phyloP scores from a whole-genome alignment of 1,140 invertebrate genomes.

The Nilaparvata lugens region DNA sequence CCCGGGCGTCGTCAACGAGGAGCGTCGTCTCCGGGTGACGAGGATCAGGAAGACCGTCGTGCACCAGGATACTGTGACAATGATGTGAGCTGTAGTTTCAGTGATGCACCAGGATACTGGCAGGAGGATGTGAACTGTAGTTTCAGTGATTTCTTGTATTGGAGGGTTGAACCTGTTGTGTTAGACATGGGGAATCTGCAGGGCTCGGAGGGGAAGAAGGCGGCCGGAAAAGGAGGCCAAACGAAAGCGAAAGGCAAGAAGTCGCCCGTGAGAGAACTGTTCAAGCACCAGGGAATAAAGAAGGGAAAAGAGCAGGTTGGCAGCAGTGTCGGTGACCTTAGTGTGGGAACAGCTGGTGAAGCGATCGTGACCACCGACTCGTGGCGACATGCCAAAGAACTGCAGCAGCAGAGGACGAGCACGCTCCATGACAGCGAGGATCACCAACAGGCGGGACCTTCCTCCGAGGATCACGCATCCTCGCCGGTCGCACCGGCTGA shows the following conservation, averaged over 20 bases:
- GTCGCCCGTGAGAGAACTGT: conserved; percentile 11
- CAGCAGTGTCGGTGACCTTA: background rate
- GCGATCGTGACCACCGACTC: conserved; percentile 9
- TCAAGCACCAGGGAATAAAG: conserved; percentile 6
- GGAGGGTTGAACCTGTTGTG: no score
- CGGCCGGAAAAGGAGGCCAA: background rate
- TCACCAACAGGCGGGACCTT: background rate
- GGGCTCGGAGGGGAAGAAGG: background rate
- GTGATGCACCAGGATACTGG: no score
- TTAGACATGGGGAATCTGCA: conserved; percentile 12
- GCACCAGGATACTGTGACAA: no score
- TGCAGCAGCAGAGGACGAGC: background rate
- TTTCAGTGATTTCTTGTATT: no score
- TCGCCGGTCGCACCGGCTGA: background rate
- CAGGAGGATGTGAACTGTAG: no score
- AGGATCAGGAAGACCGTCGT: no score
- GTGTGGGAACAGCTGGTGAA: background rate
- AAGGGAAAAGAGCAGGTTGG: background rate
- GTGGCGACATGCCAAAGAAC: conserved; percentile 5
- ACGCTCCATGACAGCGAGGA: no score
- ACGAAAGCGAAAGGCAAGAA: conserved; percentile 3
- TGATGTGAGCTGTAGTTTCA: no score
- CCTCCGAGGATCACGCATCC: background rate
- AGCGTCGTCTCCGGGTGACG: no score
- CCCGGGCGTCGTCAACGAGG: no score